A percentile compares a stretch with the other conserved stretches of the same genome.
Conservation (phyloP, 2,113 vertebrate species). For the Triplophysa dalaica region DNA sequence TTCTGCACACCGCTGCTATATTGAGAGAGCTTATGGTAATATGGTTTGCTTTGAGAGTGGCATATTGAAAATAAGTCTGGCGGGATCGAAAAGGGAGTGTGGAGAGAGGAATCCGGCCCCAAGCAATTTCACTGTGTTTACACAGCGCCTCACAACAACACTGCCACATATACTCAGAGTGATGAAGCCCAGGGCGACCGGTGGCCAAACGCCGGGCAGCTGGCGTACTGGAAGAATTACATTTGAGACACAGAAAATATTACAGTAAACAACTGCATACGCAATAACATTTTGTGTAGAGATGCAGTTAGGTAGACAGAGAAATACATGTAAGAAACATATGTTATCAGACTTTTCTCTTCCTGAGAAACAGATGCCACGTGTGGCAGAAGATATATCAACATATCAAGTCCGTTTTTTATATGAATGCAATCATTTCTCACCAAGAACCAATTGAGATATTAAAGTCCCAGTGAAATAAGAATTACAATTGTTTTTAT, state of each 20-base stretch:
- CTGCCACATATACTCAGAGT: conserved; percentile 44
- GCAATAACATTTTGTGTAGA: neutral
- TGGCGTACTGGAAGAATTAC: neutral
- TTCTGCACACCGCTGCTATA: conserved; percentile 27
- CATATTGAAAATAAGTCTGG: conserved; percentile 53
- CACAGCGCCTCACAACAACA: conserved; percentile 49
- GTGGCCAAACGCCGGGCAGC: conserved; percentile 20
- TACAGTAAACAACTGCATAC: neutral
- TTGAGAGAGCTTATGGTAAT: conserved; percentile 53
- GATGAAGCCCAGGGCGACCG: conserved; percentile 30
- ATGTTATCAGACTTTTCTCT: neutral
- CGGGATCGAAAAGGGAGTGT: conserved; percentile 46
- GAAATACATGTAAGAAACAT: neutral
- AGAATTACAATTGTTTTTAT: no score
- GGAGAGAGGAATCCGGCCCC: conserved; percentile 35
- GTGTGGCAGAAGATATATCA: no score
- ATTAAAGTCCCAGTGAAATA: no score
- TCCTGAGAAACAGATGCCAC: no score
- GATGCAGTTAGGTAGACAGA: neutral
- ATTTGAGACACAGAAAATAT: neutral
- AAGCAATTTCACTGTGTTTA: conserved; percentile 54
- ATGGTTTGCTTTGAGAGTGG: conserved; percentile 52
- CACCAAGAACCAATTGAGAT: no score
- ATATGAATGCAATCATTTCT: no score
- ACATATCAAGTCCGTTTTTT: neutral